Base-by-base conservation (phyloP, 2,797 vertebrate genomes). In the Champsocephalus gunnari region DNA sequence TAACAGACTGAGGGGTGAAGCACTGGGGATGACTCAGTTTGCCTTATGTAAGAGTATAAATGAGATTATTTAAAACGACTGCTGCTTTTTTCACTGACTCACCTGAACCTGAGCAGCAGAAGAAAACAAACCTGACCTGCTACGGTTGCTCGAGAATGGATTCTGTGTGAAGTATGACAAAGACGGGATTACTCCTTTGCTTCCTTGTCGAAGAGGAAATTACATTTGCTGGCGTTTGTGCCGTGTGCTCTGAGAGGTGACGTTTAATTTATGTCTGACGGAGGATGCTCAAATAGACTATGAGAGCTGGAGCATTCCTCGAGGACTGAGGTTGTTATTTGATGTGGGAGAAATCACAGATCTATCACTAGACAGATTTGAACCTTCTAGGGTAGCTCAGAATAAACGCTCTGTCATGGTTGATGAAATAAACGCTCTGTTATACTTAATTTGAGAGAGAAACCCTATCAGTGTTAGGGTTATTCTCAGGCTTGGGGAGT, bases 31-130 rank as follows among this genome's bases (percentile, higher is more conserved):
- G 85, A 91, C 58, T 88, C 79, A 82, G 13, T 81, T 74, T 73
- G 47, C 24, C 16, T 89, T 86, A 89, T 80, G 71, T 84, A 90
- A 89, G 71, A 51, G 47, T 58, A 34, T 75, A 68, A 82, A 82
- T 83, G 47, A 66, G 73, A 72, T 69, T 53, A 38, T 38, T 1
- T 38, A 55, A 75, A 68, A 70, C 17, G 63, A 64, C 21, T 51
- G 17, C 47, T 77, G 64, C 47, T 79, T 7, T 44, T 67, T 79
- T 84, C 44, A 44, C 71, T 66, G 38, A 13, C 59, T 70, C 14
- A 53, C 70, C 67, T 56, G 10, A 70, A 64, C 48, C 32, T 19
- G 57, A 79, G 62, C 41, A 59, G 28, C 71, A 73, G 28, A 73
- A 53, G 28, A 70, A 72, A 77, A 71, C 54, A 72, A 77, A 58